phyloP scores from a whole-genome alignment of 2,113 vertebrate species.

The Pristiophorus japonicus region DNA sequence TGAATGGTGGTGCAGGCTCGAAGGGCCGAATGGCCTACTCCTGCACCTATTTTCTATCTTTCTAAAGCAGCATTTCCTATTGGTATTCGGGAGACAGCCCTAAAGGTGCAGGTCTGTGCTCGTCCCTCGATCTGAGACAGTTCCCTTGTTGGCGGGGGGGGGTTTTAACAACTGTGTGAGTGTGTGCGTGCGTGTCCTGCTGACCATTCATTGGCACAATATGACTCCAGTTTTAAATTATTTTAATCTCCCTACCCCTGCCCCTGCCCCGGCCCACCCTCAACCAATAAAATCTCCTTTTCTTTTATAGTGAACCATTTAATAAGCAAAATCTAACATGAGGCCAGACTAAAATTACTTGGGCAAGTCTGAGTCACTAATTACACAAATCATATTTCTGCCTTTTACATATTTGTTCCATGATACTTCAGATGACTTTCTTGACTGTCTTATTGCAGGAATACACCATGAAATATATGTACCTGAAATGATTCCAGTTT shows the following conservation, averaged over 20 bases:
- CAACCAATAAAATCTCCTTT: background rate
- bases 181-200: too few relatives aligned
- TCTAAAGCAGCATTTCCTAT: background rate
- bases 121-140: background rate
- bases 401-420: background rate
- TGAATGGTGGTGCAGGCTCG: too few relatives aligned
- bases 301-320: background rate
- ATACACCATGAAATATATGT: background rate
- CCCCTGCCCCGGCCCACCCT: too few relatives aligned
- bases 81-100: background rate
- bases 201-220: background rate
- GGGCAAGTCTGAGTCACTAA: background rate
- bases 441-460: background rate
- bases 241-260: too few relatives aligned
- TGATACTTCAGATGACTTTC: background rate
- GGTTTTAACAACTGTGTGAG: background rate
- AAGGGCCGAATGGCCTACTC: too few relatives aligned
- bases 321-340: background rate
- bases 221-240: background rate
- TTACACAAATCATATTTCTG: background rate
- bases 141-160: background rate
- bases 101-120: background rate
- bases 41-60: too few relatives aligned
- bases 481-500: background rate
- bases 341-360: too few relatives aligned